A percentile compares a stretch with the other conserved stretches of the same genome.
These are phyloP conservation scores for Eristalinus aeneus DNA, from an alignment of 2,888 invertebrate species.

Conservation along the genomic window DNA sequence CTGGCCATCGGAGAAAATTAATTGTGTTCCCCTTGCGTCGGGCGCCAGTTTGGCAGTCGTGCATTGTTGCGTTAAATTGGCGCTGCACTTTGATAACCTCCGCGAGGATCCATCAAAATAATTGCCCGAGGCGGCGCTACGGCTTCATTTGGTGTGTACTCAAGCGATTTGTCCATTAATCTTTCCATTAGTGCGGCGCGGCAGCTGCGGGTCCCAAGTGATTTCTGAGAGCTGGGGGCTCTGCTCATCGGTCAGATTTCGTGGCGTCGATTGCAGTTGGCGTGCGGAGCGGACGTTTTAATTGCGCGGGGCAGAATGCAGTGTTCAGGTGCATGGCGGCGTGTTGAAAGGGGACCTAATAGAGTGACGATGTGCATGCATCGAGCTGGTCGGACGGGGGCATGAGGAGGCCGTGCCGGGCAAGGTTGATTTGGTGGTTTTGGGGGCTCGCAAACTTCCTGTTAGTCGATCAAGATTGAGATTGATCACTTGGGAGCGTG, in stretches of 20 bases:
- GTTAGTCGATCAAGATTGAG: not conserved
- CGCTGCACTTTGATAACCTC: slow-evolving; percentile 54
- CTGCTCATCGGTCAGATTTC: not conserved
- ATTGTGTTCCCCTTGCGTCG: slow-evolving; percentile 23
- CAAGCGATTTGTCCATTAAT: slow-evolving; percentile 52
- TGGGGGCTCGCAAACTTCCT: not conserved
- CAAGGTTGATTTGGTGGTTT: not conserved
- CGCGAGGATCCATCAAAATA: slow-evolving; percentile 55
- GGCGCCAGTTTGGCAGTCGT: slow-evolving; percentile 38
- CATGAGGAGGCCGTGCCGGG: not conserved
- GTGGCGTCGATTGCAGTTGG: not conserved
- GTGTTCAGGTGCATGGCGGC: not conserved
- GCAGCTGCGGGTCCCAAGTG: slow-evolving; percentile 27
- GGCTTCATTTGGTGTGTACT: slow-evolving; percentile 49
- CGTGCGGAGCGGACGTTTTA: slow-evolving; percentile 19
- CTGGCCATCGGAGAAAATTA: slow-evolving; percentile 30
- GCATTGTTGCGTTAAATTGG: slow-evolving; percentile 49
- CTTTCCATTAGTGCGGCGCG: slow-evolving; percentile 43
- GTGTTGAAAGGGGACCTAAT: not conserved
- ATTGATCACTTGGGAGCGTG: not conserved
- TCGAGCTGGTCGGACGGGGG: not conserved
- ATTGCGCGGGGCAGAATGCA: not conserved
- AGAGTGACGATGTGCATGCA: slow-evolving; percentile 8
- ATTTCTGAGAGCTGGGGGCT: not conserved
- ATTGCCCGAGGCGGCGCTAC: slow-evolving; percentile 57